Conservation (phyloP, 2,888 invertebrate species). For the Troides helena region DNA sequence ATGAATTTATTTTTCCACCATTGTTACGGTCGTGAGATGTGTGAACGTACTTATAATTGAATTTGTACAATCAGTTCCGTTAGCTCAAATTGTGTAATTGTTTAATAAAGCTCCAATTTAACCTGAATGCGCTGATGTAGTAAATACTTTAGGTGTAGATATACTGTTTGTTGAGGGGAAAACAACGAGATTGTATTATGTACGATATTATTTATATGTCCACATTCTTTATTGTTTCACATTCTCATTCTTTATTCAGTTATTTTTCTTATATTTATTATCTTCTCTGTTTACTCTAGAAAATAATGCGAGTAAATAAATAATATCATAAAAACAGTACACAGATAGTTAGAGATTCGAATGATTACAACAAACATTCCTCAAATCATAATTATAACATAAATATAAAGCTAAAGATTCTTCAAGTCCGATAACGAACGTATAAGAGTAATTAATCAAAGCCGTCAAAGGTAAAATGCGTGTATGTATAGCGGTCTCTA, state of each 20-base stretch:
- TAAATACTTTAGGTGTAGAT: neutral
- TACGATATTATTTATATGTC: neutral
- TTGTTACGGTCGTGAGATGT: conserved; percentile 38
- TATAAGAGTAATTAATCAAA: conserved; percentile 6
- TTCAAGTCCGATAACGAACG: neutral
- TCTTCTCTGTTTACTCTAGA: too few relatives aligned
- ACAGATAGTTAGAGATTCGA: neutral
- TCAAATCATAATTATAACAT: neutral
- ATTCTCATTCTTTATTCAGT: too few relatives aligned
- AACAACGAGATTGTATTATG: neutral
- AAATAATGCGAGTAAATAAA: too few relatives aligned
- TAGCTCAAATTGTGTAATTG: conserved; percentile 34
- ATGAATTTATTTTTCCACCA: conserved; percentile 35
- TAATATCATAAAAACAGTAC: neutral
- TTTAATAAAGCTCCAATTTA: conserved; percentile 27
- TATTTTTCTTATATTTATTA: too few relatives aligned
- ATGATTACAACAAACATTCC: neutral
- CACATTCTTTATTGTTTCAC: too few relatives aligned
- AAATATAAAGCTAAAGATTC: neutral
- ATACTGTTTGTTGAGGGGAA: neutral
- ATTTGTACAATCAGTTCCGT: conserved; percentile 34
- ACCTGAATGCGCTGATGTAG: neutral
- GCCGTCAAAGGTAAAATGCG: neutral
- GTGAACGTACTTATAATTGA: conserved; percentile 41
- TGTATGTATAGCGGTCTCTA: neutral